Evolutionary conservation across 2,797 vertebrate genomes (phyloP).

Genomic region (Enteromius anoplus): DNA sequence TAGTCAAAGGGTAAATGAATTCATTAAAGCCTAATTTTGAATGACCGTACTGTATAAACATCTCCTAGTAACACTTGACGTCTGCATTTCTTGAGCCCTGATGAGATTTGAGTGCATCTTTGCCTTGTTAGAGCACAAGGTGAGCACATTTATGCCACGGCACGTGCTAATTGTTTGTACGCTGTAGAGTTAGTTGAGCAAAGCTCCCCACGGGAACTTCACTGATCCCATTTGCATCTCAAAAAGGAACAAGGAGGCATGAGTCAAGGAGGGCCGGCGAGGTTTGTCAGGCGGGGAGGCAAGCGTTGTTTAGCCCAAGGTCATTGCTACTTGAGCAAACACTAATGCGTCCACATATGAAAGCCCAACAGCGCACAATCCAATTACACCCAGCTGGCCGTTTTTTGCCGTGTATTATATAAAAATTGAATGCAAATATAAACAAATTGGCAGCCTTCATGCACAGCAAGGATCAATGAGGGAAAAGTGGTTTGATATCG

Average conservation of each 20-base stretch:
- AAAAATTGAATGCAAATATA: conserved; percentile 45
- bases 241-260: conserved; percentile 27
- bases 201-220: conserved; percentile 40
- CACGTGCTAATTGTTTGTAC: conserved; percentile 44
- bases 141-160: conserved; percentile 18
- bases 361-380: conserved; percentile 32
- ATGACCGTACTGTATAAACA: background rate
- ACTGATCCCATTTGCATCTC: conserved; percentile 50
- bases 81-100: background rate
- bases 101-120: conserved; percentile 18
- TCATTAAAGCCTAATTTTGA: background rate
- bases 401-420: conserved; percentile 37
- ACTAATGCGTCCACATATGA: conserved; percentile 29
- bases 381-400: conserved; percentile 29
- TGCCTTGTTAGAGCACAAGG: conserved; percentile 31
- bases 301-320: conserved; percentile 42
- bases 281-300: conserved; percentile 17
- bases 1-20: no score
- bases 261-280: conserved; percentile 29
- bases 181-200: conserved; percentile 26
- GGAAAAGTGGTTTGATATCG: conserved; percentile 39
- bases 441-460: conserved; percentile 42
- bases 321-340: conserved; percentile 37
- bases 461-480: conserved; percentile 33
- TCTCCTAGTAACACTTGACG: conserved; percentile 15